Percentiles rank a stretch among this genome's conserved stretches.
These are phyloP conservation scores for Sebastes elongatus DNA, from an alignment of 2,797 vertebrate genomes.

Conservation along the genomic window DNA sequence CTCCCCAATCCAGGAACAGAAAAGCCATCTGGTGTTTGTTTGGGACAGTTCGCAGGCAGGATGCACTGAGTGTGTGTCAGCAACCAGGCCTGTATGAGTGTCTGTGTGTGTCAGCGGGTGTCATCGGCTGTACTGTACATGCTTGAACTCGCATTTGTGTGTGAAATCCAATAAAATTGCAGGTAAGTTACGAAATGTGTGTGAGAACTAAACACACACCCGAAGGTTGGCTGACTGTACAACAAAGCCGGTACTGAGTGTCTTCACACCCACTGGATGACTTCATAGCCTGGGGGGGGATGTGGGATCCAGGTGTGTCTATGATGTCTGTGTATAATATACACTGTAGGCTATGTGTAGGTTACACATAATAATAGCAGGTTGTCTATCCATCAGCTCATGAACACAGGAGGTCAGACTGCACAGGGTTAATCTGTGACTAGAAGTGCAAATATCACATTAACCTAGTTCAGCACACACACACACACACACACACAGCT, in stretches of 20 bases:
- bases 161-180: conserved; percentile 33
- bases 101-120: conserved; percentile 20
- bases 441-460: conserved; percentile 74
- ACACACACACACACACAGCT: conserved; percentile 54
- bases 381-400: conserved; percentile 20
- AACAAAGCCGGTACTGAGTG: background rate
- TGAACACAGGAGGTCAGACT: conserved; percentile 38
- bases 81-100: conserved; percentile 12
- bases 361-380: conserved; percentile 36
- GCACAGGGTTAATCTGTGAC: conserved; percentile 73
- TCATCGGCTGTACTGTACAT: background rate
- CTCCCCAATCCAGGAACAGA: conserved; percentile 78
- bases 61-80: conserved; percentile 48
- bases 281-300: conserved; percentile 13
- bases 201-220: background rate
- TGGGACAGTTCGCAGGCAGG: conserved; percentile 75
- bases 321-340: background rate
- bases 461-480: conserved; percentile 72
- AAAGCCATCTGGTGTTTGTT: conserved; percentile 88
- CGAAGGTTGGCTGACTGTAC: conserved; percentile 1
- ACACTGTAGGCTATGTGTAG: background rate
- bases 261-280: conserved; percentile 24
- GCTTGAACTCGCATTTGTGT: conserved; percentile 17
- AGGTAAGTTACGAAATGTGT: conserved; percentile 8
- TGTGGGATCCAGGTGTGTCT: conserved; percentile 41